Evolutionary conservation across 2,113 vertebrate species (phyloP).

Genomic region (Octodon degus): DNA sequence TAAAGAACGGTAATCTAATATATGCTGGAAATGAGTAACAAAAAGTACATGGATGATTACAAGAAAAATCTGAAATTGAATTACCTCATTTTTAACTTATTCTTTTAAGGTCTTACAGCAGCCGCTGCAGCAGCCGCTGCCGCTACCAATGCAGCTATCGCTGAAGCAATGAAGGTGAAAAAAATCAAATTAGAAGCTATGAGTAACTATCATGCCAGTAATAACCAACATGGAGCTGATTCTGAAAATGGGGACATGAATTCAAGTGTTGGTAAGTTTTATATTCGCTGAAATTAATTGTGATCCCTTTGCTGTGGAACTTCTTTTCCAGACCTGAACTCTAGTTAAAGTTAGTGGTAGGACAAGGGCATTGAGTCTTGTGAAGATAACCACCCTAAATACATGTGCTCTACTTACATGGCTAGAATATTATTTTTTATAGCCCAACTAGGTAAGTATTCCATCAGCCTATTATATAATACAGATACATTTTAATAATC

Average conservation of each 20-base stretch:
- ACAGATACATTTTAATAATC: conserved; percentile 77
- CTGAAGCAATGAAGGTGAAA: conserved; percentile 99
- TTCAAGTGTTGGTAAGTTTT: conserved; percentile 95
- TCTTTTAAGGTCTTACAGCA: conserved; percentile 94
- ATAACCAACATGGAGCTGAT: conserved; percentile 94
- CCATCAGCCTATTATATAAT: conserved; percentile 75
- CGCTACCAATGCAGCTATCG: conserved; percentile 98
- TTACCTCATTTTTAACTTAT: conserved; percentile 78
- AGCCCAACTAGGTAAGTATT: conserved; percentile 54
- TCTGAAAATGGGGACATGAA: conserved; percentile 98
- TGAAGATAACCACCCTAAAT: conserved; percentile 36
- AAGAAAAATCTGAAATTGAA: conserved; percentile 69
- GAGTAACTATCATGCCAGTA: conserved; percentile 97
- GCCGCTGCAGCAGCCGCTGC: conserved; percentile 96
- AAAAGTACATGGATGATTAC: conserved; percentile 9
- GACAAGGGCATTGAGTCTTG: conserved; percentile 5
- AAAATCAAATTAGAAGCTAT: conserved; percentile 99
- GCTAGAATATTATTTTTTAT: not conserved
- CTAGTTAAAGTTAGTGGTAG: not conserved
- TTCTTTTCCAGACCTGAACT: not conserved
- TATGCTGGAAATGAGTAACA: not conserved
- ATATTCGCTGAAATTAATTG: not conserved
- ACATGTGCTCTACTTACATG: not conserved
- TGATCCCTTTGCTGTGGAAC: not conserved
- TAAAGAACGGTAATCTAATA: not conserved